Evolutionary conservation across 2,797 vertebrate species (phyloP).

Genomic region (Leuciscus waleckii): DNA sequence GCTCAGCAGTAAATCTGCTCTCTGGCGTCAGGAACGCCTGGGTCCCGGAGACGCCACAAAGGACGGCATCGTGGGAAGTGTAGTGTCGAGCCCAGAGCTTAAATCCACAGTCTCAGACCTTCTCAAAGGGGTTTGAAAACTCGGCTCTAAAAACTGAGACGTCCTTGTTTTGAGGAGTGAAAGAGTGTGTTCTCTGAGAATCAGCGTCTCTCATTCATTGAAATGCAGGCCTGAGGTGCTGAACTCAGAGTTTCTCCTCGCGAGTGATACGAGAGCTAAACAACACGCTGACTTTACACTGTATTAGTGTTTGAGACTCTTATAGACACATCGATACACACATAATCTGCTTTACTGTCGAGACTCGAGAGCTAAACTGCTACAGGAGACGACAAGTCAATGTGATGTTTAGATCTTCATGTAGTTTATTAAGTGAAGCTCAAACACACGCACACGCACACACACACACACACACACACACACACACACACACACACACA

Average conservation of each 20-base stretch:
- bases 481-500: no score
- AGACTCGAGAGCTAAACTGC: background rate
- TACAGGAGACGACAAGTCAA: constrained; percentile 20
- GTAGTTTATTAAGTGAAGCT: constrained; percentile 25
- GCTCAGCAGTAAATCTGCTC: constrained; percentile 32
- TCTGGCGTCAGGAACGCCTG: constrained; percentile 51
- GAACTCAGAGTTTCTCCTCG: background rate
- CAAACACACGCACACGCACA: no score
- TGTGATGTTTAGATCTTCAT: constrained; percentile 6
- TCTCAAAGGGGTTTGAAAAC: constrained; percentile 26
- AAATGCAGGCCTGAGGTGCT: background rate
- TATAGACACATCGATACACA: background rate
- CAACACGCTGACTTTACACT: background rate
- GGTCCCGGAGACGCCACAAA: constrained; percentile 40
- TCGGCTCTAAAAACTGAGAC: constrained; percentile 21
- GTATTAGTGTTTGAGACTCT: background rate
- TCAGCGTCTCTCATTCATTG: background rate
- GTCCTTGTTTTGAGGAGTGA: constrained; percentile 22
- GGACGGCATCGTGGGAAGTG: constrained; percentile 48
- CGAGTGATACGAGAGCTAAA: background rate
- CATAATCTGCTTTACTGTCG: background rate
- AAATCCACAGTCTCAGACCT: constrained; percentile 59
- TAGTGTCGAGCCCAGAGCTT: constrained; percentile 47
- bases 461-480: no score
- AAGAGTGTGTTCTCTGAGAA: background rate